A percentile compares a stretch with the other conserved stretches of the same genome.
Conservation (phyloP, 2,797 vertebrate species). For the Petrocephalus schoutedeni region DNA sequence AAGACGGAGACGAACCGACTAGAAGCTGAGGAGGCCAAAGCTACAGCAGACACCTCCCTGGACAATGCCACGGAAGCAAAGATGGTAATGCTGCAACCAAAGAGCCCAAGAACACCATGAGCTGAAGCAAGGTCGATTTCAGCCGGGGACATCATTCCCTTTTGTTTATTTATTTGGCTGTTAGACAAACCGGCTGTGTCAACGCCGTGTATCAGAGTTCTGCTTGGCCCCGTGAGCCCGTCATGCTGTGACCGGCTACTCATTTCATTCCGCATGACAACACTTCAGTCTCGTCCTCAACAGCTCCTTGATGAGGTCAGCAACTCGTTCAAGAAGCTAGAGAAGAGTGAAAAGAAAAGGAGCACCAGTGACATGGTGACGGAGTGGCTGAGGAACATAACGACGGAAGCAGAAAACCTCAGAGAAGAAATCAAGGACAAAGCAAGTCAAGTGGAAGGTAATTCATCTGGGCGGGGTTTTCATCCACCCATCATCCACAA, state of each 20-base stretch:
- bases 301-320: conserved; percentile 63
- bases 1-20: conserved; percentile 61
- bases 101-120: neutral
- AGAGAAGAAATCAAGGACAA: conserved; percentile 64
- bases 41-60: conserved; percentile 50
- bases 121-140: neutral
- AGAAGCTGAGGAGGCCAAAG: conserved; percentile 46
- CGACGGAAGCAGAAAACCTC: conserved; percentile 59
- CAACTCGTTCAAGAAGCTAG: conserved; percentile 58
- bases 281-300: conserved; percentile 33
- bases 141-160: neutral
- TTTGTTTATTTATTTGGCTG: neutral
- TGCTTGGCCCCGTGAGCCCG: neutral
- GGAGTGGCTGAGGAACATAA: conserved; percentile 60
- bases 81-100: conserved; percentile 43
- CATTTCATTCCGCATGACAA: neutral
- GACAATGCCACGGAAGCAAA: conserved; percentile 38
- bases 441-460: conserved; percentile 68
- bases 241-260: neutral
- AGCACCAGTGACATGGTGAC: conserved; percentile 44
- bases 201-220: neutral
- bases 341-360: conserved; percentile 46
- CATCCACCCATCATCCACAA: neutral
- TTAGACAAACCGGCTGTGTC: neutral
- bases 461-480: neutral